Conservation (phyloP, 2,113 vertebrate genomes). For the Plotosus lineatus region DNA sequence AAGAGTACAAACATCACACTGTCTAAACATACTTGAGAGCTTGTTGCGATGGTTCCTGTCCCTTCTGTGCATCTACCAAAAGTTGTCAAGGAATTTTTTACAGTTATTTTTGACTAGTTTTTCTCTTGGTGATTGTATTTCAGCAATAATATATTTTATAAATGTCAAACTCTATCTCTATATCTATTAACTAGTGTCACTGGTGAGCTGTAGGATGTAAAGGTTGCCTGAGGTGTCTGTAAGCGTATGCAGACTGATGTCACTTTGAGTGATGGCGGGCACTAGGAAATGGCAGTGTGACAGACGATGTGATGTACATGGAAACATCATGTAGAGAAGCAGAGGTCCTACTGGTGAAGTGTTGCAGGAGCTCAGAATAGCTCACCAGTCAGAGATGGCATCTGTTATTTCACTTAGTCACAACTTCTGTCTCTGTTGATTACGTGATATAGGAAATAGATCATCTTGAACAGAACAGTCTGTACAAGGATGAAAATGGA, state of each 20-base stretch:
- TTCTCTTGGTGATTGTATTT: constrained; percentile 23
- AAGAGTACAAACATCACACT: constrained; percentile 45
- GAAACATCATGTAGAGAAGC: constrained; percentile 39
- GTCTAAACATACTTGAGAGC: constrained; percentile 7
- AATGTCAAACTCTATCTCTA: constrained; percentile 1
- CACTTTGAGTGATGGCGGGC: constrained; percentile 57
- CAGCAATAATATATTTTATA: constrained; percentile 6
- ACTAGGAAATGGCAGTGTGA: constrained; percentile 50
- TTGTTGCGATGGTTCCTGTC: constrained; percentile 2
- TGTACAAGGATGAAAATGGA: constrained; percentile 45
- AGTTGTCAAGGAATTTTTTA: constrained; percentile 4
- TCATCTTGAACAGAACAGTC: constrained; percentile 46
- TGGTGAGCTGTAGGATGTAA: constrained; percentile 37
- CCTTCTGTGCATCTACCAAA: neutral
- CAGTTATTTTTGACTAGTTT: constrained; percentile 19
- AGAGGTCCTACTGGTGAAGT: constrained; percentile 37
- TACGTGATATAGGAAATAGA: constrained; percentile 29
- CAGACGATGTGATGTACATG: constrained; percentile 32
- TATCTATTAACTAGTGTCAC: constrained; percentile 27
- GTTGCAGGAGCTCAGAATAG: constrained; percentile 57
- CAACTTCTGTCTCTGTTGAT: constrained; percentile 42
- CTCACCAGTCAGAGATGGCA: constrained; percentile 58
- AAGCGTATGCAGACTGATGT: constrained; percentile 59
- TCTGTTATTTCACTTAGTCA: constrained; percentile 61
- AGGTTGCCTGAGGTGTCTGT: constrained; percentile 49